These are phyloP conservation scores for Rambutsinella grinnellia DNA, from an alignment of 2,888 invertebrate species.

Conservation along the genomic window DNA sequence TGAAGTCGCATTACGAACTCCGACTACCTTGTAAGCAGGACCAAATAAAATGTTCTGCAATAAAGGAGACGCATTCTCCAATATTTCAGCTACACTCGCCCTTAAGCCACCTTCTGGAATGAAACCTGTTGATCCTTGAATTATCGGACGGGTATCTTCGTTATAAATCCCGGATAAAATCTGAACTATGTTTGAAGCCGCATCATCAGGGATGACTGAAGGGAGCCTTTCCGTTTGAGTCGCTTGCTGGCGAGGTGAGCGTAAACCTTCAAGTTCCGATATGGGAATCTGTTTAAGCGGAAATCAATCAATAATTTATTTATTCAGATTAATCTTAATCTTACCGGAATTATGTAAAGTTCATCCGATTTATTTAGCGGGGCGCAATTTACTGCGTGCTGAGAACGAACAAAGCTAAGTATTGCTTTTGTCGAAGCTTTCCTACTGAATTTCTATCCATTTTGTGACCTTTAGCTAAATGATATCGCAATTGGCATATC, in stretches of 20 bases:
- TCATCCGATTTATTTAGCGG: no score
- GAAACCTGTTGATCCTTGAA: constrained; percentile 11
- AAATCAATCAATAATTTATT: not conserved
- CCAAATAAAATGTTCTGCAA: constrained; percentile 18
- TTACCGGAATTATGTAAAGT: not conserved
- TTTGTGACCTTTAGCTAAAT: no score
- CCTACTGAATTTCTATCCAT: no score
- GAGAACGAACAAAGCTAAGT: no score
- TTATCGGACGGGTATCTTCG: constrained; percentile 15
- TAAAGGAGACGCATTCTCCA: not conserved
- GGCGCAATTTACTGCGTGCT: no score
- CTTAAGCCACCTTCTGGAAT: constrained; percentile 11
- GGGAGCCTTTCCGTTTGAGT: not conserved
- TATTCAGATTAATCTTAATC: not conserved
- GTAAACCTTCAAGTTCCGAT: not conserved
- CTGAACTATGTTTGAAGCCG: not conserved
- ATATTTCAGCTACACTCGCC: not conserved
- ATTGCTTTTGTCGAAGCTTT: no score
- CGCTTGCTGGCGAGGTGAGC: not conserved
- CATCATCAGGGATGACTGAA: not conserved
- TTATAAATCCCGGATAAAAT: constrained; percentile 7
- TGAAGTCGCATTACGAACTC: no score
- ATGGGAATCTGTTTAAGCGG: not conserved
- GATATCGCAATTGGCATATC: no score
- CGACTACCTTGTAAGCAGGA: no score